phyloP scores from a whole-genome alignment of 2,113 vertebrate genomes.

The Baryphthengus martii region DNA sequence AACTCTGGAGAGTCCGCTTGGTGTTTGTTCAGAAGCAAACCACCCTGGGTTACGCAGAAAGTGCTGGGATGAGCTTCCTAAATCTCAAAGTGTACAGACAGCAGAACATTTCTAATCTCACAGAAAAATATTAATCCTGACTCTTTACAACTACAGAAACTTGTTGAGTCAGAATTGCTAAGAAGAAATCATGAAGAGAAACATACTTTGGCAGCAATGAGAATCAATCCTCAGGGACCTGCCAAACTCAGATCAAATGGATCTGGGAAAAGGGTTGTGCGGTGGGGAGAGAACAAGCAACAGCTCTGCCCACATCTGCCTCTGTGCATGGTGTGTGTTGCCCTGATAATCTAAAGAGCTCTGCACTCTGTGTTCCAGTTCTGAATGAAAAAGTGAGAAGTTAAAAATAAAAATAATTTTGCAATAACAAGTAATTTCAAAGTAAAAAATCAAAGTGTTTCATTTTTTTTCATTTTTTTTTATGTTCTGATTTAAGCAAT shows the following conservation, averaged over 20 bases:
- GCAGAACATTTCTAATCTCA: not conserved
- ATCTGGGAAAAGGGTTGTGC: not conserved
- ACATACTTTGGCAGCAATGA: not conserved
- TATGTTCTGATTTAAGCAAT: not conserved
- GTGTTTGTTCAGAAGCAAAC: not conserved
- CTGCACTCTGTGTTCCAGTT: not conserved
- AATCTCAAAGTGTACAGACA: not conserved
- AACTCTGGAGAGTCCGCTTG: rapidly evolving
- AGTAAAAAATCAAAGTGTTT: not conserved
- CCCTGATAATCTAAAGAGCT: not conserved
- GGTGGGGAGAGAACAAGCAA: not conserved
- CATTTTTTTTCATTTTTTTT: not conserved
- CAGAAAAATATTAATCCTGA: not conserved
- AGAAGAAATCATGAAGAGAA: not conserved
- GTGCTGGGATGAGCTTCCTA: not conserved
- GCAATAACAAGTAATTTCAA: not conserved
- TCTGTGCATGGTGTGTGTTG: not conserved
- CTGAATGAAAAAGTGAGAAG: not conserved
- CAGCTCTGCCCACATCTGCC: not conserved
- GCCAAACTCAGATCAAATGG: not conserved
- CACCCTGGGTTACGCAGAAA: not conserved
- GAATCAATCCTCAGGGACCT: not conserved
- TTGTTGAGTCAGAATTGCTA: not conserved
- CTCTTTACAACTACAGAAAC: not conserved
- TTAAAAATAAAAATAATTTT: not conserved